Evolutionary conservation across 2,113 vertebrate species (phyloP), one percentile per base, ranked within the genome.

Genomic region (Acrocephalus kingi): DNA sequence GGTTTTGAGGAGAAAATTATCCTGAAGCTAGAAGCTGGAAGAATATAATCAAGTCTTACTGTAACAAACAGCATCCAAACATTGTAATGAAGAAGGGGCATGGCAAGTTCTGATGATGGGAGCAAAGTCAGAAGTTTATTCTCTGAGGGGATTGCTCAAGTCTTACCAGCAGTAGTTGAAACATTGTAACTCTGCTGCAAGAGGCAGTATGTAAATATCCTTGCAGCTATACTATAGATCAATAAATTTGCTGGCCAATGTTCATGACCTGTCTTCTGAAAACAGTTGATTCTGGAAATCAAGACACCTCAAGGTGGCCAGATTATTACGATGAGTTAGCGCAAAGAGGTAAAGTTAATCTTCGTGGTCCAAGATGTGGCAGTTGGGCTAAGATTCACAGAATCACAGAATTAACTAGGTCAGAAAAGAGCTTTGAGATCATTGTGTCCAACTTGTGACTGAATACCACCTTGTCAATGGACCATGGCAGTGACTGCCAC

Each of bases 11-110:
- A 90, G 43, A 89, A 89, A 90, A 89, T 81, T 10, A 80, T 83
- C 73, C 59, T 67, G 86, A 74, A 94, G 59, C 67, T 87, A 76
- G 39, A 69, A 95, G 56, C 56, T 90, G 66, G 73, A 93, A 84
- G 33, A 71, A 78, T 74, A 71, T 48, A 4, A 71, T 71, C n/a
- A 80, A 77, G 25, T 52, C 22, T 84, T 66, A 11, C 43, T 89
- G 41, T 71, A 59, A 71, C 10, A 39, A 89, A 46, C 9, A 59
- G 48, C 31, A 31, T 11, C 43, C 75, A 58, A 62, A 58, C 15
- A 30, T 8, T 8, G 2, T 33, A 81, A 41, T 5, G 15, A 49
- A 81, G 68, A 88, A 89, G 21, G 15, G 13, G 3, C 31, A 31
- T 48, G 27, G 63, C 22, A 35, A 56, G 28, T 54, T 54, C 37